phyloP scores from a whole-genome alignment of 1,140 invertebrate species.

The Piezodorus guildinii region DNA sequence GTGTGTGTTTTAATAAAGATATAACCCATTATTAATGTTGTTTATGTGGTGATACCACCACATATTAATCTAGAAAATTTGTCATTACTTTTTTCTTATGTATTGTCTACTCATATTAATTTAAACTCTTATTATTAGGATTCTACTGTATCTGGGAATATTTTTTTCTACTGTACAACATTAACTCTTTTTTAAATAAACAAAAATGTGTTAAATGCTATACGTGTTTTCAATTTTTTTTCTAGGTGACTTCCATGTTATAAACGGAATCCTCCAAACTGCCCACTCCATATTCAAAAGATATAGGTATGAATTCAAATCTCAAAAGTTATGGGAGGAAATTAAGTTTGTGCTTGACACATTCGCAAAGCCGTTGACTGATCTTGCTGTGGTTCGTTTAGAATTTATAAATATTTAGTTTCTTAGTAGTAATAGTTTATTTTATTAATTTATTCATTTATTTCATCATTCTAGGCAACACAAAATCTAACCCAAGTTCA shows the following conservation, averaged over 20 bases:
- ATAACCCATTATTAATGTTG: too few relatives aligned
- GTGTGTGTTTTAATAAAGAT: too few relatives aligned
- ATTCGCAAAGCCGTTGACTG: constrained; percentile 86
- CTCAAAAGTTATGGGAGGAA: constrained; percentile 85
- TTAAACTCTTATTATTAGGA: too few relatives aligned
- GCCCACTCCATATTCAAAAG: constrained; percentile 93
- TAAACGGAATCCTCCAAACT: constrained; percentile 88
- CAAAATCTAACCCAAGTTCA: constrained; percentile 71
- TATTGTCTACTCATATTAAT: too few relatives aligned
- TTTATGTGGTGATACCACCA: too few relatives aligned
- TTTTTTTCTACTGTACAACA: too few relatives aligned
- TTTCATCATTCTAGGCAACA: constrained; percentile 48
- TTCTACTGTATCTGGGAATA: too few relatives aligned
- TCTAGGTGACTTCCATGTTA: constrained; percentile 81
- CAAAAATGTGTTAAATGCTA: too few relatives aligned
- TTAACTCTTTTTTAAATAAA: too few relatives aligned
- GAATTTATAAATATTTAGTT: constrained; percentile 22
- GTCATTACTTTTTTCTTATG: too few relatives aligned
- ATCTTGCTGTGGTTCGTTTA: constrained; percentile 66
- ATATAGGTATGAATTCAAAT: constrained; percentile 93
- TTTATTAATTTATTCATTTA: constrained; percentile 8
- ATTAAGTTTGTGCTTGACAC: constrained; percentile 92
- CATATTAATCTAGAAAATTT: too few relatives aligned
- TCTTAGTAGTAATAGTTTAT: constrained; percentile 14
- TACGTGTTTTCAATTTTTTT: constrained; percentile 24